Evolutionary conservation across 2,113 vertebrate species (phyloP), one percentile per base, ranked within the genome.

Genomic region (Triplophysa siluroides): DNA sequence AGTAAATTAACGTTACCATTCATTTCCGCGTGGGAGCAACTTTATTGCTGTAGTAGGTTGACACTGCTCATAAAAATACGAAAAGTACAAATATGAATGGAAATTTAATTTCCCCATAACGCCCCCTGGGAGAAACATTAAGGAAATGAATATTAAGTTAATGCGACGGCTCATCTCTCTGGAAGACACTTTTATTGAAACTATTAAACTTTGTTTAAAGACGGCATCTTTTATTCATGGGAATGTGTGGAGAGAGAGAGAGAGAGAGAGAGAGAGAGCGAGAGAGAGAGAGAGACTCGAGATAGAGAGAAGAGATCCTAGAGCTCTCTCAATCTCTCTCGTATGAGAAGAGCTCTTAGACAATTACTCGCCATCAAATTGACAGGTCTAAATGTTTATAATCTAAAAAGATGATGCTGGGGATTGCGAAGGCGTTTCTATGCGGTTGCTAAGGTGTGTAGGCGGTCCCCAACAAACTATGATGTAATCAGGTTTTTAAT

Each of bases 161-260:
- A 77, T 54, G 24, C 66, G 75, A 77, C 62, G 64, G 62, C 41
- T 77, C 50, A 77, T 77, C 61, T 77, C 75, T 65, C 75, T 16
- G 18, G 43, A 54, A 65, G 75, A 7, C 24, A 26, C 19, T 50
- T 75, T 77, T 54, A 77, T 66, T 77, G 75, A 65, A 77, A 77
- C 24, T 65, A 66, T 77, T 77, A 77, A 77, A 77, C 45, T 19
- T 21, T 54, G 62, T 64, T 65, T 77, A 77, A 77, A 45, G 62
- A 65, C 75, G 14, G 62, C 43, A 76, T 62, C 60, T 77, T 52
- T 65, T 66, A 77, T 65, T 65, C 75, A 77, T 77, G 50, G 63
- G 64, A 54, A 21, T 19, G 60, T 38, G 16, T 10, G 18, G 11
- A 9, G 43, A 45, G 43, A 45, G 43, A 45, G 43, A 45, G 43